Conservation (phyloP, 1,140 invertebrate genomes). For the Rhagoletis zephyria region DNA sequence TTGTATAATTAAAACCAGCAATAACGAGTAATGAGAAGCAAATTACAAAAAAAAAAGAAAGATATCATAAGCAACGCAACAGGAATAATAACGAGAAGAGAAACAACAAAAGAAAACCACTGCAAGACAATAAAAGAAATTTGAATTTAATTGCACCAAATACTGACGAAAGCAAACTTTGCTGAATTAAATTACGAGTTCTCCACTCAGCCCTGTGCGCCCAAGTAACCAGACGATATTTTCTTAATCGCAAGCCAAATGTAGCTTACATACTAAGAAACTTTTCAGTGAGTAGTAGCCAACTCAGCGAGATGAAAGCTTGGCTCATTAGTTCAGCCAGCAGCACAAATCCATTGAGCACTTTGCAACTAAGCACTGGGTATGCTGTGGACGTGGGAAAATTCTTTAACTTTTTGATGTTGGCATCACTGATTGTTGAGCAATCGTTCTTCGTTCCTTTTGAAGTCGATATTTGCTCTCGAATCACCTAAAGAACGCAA, state of each 20-base stretch:
- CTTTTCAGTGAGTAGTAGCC: not conserved
- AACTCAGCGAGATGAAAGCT: not conserved
- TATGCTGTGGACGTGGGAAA: conserved; percentile 3
- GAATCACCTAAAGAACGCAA: too few relatives aligned
- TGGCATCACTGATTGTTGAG: not conserved
- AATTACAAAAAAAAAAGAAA: not conserved
- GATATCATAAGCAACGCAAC: not conserved
- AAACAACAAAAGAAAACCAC: not conserved
- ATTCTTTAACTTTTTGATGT: not conserved
- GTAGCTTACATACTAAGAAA: not conserved
- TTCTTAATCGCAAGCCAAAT: conserved; percentile 18
- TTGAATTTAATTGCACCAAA: conserved; percentile 8
- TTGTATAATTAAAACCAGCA: conserved; percentile 6
- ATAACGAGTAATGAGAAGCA: not conserved
- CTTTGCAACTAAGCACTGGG: not conserved
- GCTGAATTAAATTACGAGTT: not conserved
- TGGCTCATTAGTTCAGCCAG: not conserved
- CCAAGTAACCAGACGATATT: not conserved
- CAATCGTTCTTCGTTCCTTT: not conserved
- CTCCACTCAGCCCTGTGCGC: not conserved
- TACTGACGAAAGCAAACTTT: not conserved
- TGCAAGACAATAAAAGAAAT: conserved; percentile 14
- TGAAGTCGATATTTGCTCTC: too few relatives aligned
- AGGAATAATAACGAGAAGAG: not conserved
- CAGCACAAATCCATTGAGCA: not conserved